A percentile compares a stretch with the other conserved stretches of the same genome.
phyloP scores from a whole-genome alignment of 2,113 vertebrate genomes.

The Tragelaphus buxtoni region DNA sequence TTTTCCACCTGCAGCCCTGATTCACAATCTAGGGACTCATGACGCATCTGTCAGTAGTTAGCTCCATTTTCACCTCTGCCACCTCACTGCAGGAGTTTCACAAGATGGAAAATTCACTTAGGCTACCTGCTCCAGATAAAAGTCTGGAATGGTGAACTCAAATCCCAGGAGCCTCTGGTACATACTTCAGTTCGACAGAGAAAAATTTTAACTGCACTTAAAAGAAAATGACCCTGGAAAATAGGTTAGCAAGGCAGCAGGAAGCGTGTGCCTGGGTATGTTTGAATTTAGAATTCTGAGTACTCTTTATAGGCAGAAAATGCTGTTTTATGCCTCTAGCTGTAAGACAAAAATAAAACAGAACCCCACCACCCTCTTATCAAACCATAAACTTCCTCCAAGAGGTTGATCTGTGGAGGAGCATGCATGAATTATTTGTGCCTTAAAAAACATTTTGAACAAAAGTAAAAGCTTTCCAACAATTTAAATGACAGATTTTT shows the following conservation, averaged over 20 bases:
- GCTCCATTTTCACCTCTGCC: slow-evolving; percentile 52
- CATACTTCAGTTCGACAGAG: slow-evolving; percentile 61
- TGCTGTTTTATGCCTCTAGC: slow-evolving; percentile 56
- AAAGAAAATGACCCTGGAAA: slow-evolving; percentile 73
- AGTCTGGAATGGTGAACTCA: slow-evolving; percentile 48
- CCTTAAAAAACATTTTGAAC: slow-evolving; percentile 14
- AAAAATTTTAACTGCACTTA: slow-evolving; percentile 59
- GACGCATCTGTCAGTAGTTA: slow-evolving; percentile 57
- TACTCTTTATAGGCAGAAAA: slow-evolving; percentile 52
- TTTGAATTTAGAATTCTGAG: slow-evolving; percentile 74
- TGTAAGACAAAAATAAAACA: slow-evolving; percentile 65
- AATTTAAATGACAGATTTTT: slow-evolving; percentile 52
- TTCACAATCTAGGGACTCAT: slow-evolving; percentile 33
- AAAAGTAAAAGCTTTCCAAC: slow-evolving; percentile 15
- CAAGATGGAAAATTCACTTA: slow-evolving; percentile 70
- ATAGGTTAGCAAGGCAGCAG: slow-evolving; percentile 63
- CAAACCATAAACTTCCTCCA: slow-evolving; percentile 28
- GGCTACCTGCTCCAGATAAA: slow-evolving; percentile 68
- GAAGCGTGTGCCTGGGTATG: slow-evolving; percentile 36
- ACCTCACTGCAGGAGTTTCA: slow-evolving; percentile 60
- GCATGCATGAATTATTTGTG: slow-evolving; percentile 40
- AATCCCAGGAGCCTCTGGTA: slow-evolving; percentile 63
- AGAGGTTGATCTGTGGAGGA: neutral
- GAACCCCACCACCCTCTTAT: slow-evolving; percentile 12
- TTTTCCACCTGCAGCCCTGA: slow-evolving; percentile 12